Percentiles rank a stretch among this genome's conserved stretches.
These are phyloP conservation scores for Cataglyphis altisquamis DNA, from an alignment of 2,888 invertebrate species.

Conservation along the genomic window DNA sequence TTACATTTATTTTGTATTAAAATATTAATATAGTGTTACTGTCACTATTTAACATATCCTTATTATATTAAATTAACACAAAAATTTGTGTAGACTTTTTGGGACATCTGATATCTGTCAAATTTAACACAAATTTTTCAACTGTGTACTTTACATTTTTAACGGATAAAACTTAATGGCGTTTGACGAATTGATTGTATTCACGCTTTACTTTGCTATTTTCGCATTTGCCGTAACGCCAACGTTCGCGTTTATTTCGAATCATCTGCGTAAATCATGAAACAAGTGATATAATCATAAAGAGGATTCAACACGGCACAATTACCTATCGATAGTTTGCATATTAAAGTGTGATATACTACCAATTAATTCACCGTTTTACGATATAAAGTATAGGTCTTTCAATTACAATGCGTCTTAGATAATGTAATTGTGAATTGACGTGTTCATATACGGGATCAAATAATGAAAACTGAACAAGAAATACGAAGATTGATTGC, in stretches of 20 bases:
- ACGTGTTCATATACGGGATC: not conserved
- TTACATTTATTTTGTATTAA: too few relatives aligned
- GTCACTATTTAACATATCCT: too few relatives aligned
- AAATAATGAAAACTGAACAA: slow-evolving; percentile 5
- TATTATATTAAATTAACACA: too few relatives aligned
- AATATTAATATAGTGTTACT: too few relatives aligned
- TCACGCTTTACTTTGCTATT: slow-evolving; percentile 18
- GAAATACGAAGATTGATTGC: slow-evolving; percentile 23
- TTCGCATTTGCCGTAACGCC: not conserved
- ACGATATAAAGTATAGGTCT: not conserved
- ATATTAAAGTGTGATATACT: not conserved
- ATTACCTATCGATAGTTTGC: not conserved
- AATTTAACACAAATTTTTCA: too few relatives aligned
- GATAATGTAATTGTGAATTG: not conserved
- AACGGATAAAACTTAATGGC: slow-evolving; percentile 17
- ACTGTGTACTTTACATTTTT: not conserved
- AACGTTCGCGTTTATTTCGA: slow-evolving; percentile 3
- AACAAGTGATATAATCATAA: not conserved
- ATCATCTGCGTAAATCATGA: not conserved
- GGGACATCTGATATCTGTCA: too few relatives aligned
- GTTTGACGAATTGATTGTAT: slow-evolving; percentile 32
- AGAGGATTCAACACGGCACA: not conserved
- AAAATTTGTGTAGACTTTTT: too few relatives aligned
- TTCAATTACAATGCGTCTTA: not conserved
- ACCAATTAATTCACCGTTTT: not conserved